Conservation (phyloP, 2,797 vertebrate genomes). For the Crenichthys baileyi region DNA sequence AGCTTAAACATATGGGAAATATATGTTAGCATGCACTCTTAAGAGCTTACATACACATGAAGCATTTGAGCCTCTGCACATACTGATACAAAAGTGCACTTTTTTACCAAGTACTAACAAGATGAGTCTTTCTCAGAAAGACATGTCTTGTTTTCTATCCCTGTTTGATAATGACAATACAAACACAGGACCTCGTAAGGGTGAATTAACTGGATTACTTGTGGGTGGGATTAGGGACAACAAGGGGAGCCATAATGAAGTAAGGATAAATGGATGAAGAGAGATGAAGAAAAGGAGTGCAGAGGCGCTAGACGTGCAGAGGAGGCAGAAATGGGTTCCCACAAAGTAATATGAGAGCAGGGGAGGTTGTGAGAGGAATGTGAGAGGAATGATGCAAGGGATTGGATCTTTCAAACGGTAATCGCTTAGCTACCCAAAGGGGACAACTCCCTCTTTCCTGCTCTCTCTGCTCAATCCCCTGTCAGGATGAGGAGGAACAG, state of each 20-base stretch:
- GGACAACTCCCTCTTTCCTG: constrained; percentile 65
- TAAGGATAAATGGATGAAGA: constrained; percentile 49
- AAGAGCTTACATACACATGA: constrained; percentile 12
- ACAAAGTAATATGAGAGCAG: constrained; percentile 64
- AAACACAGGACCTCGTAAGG: constrained; percentile 49
- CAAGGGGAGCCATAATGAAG: constrained; percentile 47
- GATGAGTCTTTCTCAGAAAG: constrained; percentile 4
- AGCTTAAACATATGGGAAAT: constrained; percentile 34
- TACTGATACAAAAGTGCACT: constrained; percentile 2
- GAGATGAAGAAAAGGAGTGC: constrained; percentile 43
- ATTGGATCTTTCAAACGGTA: constrained; percentile 77
- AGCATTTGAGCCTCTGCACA: neutral
- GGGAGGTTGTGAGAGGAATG: constrained; percentile 65
- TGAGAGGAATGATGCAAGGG: constrained; percentile 74
- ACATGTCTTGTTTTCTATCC: neutral
- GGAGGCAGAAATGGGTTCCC: constrained; percentile 62
- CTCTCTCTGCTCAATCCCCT: constrained; percentile 42
- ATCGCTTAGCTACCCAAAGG: constrained; percentile 76
- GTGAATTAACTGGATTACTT: constrained; percentile 62
- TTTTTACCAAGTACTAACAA: neutral
- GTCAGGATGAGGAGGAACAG: constrained; percentile 63
- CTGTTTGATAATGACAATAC: constrained; percentile 44
- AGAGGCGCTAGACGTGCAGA: constrained; percentile 51
- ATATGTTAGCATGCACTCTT: constrained; percentile 18
- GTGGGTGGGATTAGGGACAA: constrained; percentile 63